Evolutionary conservation across 2,113 vertebrate species (phyloP).

Genomic region (Cariama cristata): DNA sequence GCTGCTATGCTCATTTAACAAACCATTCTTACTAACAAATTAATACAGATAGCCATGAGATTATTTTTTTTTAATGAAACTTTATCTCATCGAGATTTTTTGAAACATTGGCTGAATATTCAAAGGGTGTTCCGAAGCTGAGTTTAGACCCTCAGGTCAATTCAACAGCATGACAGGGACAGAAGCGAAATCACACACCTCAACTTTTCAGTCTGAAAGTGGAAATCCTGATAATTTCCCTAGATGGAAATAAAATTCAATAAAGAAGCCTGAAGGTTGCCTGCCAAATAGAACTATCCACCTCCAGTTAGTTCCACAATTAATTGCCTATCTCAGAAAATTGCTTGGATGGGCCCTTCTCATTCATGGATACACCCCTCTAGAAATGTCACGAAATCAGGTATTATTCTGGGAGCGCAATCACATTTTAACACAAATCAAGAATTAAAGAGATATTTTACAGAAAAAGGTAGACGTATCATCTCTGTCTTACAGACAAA

Average conservation of each 20-base stretch:
- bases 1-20: neutral
- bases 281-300: neutral
- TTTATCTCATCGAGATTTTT: accelerated
- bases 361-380: neutral
- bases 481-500: neutral
- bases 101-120: neutral
- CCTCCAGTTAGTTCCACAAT: neutral
- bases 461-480: neutral
- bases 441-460: neutral
- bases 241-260: neutral
- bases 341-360: neutral
- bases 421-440: neutral
- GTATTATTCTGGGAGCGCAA: neutral
- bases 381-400: neutral
- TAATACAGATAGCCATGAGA: neutral
- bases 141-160: neutral
- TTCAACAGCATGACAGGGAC: neutral
- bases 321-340: neutral
- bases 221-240: neutral
- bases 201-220: neutral
- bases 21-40: neutral
- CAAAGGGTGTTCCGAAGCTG: neutral
- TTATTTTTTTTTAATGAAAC: neutral
- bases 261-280: neutral
- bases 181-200: neutral